A percentile compares a stretch with the other conserved stretches of the same genome.
phyloP scores from a whole-genome alignment of 2,113 vertebrate genomes.

The Ahaetulla prasina region DNA sequence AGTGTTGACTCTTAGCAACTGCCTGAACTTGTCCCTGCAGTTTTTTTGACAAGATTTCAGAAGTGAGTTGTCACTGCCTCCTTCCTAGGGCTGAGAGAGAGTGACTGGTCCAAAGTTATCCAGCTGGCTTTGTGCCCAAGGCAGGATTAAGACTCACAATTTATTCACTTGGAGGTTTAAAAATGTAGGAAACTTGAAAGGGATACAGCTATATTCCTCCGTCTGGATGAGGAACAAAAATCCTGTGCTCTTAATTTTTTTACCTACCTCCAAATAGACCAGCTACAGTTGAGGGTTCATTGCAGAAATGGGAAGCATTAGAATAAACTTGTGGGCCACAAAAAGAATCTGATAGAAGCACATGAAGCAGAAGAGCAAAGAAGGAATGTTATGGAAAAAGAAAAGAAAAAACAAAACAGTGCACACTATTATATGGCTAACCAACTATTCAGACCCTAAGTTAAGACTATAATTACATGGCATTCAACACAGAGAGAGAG shows the following conservation, averaged over 20 bases:
- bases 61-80: neutral
- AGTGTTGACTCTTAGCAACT: neutral
- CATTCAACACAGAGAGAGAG: conserved; percentile 34
- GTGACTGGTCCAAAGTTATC: neutral
- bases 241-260: neutral
- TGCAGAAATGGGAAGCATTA: conserved; percentile 79
- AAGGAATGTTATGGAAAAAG: conserved; percentile 58
- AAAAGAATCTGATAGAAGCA: conserved; percentile 81
- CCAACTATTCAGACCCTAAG: conserved; percentile 19
- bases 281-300: conserved; percentile 81
- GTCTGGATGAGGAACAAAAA: neutral
- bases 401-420: conserved; percentile 35
- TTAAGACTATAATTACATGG: conserved; percentile 32
- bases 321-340: conserved; percentile 79
- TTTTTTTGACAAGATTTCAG: neutral
- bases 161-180: neutral
- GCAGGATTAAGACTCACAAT: neutral
- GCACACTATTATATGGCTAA: conserved; percentile 28
- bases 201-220: neutral
- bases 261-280: conserved; percentile 86
- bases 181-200: neutral
- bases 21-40: neutral
- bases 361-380: conserved; percentile 56
- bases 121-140: neutral
- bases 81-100: neutral